These are phyloP conservation scores for Actinernus sp. DNA, from an alignment of 92 coral and sea anemone genomes.

Conservation along the genomic window DNA sequence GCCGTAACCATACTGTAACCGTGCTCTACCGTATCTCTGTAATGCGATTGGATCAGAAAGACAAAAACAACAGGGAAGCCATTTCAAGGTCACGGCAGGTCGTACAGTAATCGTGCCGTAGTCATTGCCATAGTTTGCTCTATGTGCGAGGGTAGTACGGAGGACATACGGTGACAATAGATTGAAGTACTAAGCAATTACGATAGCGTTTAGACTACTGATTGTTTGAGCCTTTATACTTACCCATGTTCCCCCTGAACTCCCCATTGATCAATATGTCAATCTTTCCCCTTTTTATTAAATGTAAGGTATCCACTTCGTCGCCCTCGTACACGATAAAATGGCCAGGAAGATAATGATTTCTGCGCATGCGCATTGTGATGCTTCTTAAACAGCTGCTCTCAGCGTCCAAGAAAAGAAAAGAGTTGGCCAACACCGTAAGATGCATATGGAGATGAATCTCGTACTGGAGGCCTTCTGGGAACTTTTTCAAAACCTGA, in stretches of 20 bases:
- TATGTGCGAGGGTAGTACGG: no score
- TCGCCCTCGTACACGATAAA: slow-evolving; percentile 87
- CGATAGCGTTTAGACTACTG: no score
- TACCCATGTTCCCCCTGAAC: slow-evolving; percentile 78
- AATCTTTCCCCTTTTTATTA: slow-evolving; percentile 88
- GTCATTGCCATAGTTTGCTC: no score
- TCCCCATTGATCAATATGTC: slow-evolving; percentile 73
- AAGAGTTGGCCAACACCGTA: slow-evolving; percentile 88
- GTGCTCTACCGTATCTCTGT: no score
- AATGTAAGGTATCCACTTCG: slow-evolving; percentile 81
- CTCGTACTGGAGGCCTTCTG: slow-evolving; percentile 97
- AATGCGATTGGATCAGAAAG: no score
- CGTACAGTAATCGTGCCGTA: no score
- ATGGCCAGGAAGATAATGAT: slow-evolving; percentile 94
- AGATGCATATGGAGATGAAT: slow-evolving; percentile 93
- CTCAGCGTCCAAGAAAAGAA: slow-evolving; percentile 72
- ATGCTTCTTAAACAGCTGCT: slow-evolving; percentile 81
- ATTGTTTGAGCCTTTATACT: slow-evolving; percentile 15
- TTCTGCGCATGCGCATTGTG: slow-evolving; percentile 91
- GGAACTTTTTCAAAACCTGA: slow-evolving; percentile 92
- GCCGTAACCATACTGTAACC: no score
- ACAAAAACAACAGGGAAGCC: no score
- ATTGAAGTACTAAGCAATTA: no score
- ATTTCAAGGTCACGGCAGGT: no score
- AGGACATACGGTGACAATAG: no score